A percentile compares a stretch with the other conserved stretches of the same genome.
These are phyloP conservation scores for Phaetusa simplex DNA, from an alignment of 2,113 vertebrate species.

Conservation along the genomic window DNA sequence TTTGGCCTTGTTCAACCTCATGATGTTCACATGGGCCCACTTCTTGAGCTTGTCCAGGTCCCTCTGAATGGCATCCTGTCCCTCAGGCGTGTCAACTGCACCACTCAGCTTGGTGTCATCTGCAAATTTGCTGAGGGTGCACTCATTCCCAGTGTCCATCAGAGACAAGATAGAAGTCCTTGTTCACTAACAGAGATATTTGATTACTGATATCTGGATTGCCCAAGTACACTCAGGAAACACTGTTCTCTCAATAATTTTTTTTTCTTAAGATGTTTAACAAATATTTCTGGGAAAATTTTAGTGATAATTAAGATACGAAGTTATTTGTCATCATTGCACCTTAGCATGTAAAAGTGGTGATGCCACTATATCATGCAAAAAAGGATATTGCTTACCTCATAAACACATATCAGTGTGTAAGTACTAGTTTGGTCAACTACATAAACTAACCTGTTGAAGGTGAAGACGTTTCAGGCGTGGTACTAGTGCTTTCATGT, in stretches of 20 bases:
- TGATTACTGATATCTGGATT: background rate
- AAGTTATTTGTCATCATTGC: background rate
- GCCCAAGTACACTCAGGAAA: background rate
- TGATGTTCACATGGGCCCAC: background rate
- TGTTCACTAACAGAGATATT: background rate
- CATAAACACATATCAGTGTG: background rate
- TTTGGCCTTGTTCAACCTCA: background rate
- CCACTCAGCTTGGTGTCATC: background rate
- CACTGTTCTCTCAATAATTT: background rate
- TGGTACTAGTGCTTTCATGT: background rate
- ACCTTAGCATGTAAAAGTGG: background rate
- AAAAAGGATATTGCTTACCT: background rate
- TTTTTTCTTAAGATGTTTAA: background rate
- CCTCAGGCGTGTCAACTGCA: background rate
- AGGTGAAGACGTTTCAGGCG: background rate
- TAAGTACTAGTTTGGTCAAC: background rate
- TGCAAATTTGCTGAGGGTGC: background rate
- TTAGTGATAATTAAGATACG: background rate
- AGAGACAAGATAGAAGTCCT: background rate
- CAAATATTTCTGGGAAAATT: background rate
- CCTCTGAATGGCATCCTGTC: background rate
- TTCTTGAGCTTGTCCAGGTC: background rate
- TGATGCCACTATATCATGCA: background rate
- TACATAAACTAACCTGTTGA: slow-evolving; percentile 19
- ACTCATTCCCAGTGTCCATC: fast-evolving